Base-by-base conservation (phyloP, 1,140 invertebrate genomes). In the Trissolcus basalis region DNA sequence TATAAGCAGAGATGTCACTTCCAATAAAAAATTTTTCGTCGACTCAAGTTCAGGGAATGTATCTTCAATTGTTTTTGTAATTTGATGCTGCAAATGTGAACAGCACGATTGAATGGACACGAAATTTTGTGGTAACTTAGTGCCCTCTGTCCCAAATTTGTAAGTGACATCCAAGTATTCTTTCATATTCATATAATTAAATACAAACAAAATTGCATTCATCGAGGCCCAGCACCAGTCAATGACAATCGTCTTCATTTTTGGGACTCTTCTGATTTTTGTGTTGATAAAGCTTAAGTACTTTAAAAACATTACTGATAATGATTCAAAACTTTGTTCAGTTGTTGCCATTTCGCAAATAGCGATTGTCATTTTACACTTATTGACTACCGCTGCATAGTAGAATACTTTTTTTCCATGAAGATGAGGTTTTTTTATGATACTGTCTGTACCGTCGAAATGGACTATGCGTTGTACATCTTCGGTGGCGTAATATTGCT, bases 161-260 rank as follows among this genome's bases (percentile, higher is more conserved):
- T 49, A 49, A 1, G 47, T 49, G 1, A 49, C 47, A n/a, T 49
- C 16, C 19, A 49, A 32, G n/a, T 49, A 49, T 10, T 49, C 12
- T 1, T 49, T 49, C 47, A 49, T 49, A 1, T 27, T 49, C 47
- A 49, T 49, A 5, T 6, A 3, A 32, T 56, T 56, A 0, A 44
- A 45, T n/a, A 1, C 51, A 3, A 9, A 11, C 41, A 54, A 16
- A 15, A 12, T 11, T 1, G 51, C 5, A 54, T 41, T 54, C 51
- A 54, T 54, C 7, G 35, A 41, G 3, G 35, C 51, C 33, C 33
- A 54, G 19, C 51, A 56, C 54, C 54, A 56, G 33, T 56, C 54
- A 2, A 35, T 32, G 0, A 56, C 41, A 2, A 56, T 33, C 0
- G 54, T 56, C 32, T 45, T 45, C 7, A 56, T 44, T 56, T 27